Percentiles rank a stretch among this genome's conserved stretches.
Conservation (phyloP, 2,888 invertebrate genomes). For the Julus scanicus region DNA sequence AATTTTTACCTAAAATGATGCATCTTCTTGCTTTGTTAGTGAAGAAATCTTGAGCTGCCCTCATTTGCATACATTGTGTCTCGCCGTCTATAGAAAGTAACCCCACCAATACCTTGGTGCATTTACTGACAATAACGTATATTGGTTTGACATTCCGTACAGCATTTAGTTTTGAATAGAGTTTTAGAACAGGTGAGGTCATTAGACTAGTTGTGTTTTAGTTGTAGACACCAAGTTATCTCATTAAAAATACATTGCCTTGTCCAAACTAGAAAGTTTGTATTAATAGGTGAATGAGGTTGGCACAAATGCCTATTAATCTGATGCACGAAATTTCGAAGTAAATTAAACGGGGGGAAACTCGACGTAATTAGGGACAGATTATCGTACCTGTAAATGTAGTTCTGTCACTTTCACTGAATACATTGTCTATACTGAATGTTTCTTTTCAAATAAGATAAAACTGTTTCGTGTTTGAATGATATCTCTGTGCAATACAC, state of each 20-base stretch:
- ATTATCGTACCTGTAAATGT: background rate
- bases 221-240: background rate
- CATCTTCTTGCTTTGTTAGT: background rate
- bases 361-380: background rate
- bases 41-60: background rate
- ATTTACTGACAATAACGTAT: background rate
- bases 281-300: slow-evolving; percentile 5
- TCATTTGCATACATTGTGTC: slow-evolving; percentile 20
- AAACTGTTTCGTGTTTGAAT: too few species aligned
- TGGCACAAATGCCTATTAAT: background rate
- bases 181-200: slow-evolving; percentile 1
- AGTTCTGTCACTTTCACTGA: background rate
- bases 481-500: too few species aligned
- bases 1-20: slow-evolving; percentile 32
- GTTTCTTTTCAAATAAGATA: too few species aligned
- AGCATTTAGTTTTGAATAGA: slow-evolving; percentile 24
- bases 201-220: background rate
- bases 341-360: background rate
- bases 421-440: too few species aligned
- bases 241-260: slow-evolving; percentile 31
- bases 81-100: background rate
- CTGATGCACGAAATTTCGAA: background rate
- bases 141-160: background rate
- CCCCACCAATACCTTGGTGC: background rate
- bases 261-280: slow-evolving; percentile 4